Evolutionary conservation across 2,888 invertebrate genomes (phyloP).

Genomic region (Apotomis turbidana): DNA sequence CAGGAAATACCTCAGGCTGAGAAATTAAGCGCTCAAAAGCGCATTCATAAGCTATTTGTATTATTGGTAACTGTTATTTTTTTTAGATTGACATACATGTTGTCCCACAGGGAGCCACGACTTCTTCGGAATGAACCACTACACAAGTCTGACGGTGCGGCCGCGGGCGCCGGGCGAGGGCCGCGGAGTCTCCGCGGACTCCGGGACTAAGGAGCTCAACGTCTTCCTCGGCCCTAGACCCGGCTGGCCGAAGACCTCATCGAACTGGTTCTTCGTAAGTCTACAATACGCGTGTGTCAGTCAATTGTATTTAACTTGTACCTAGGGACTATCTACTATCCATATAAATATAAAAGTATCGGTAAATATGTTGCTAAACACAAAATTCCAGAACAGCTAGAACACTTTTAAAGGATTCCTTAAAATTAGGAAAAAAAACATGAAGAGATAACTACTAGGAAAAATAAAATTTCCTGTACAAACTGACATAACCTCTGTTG

Average conservation of each 20-base stretch:
- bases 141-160: constrained; percentile 51
- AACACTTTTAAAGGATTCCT: too few relatives aligned
- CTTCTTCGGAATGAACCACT: constrained; percentile 53
- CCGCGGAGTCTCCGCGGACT: constrained; percentile 46
- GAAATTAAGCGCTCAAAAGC: too few relatives aligned
- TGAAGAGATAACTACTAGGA: too few relatives aligned
- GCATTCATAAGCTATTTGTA: too few relatives aligned
- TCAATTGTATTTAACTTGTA: constrained; percentile 30
- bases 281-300: not conserved
- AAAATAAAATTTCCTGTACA: too few relatives aligned
- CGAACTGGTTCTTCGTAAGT: constrained; percentile 46
- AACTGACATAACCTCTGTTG: too few relatives aligned
- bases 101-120: constrained; percentile 49
- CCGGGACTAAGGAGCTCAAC: constrained; percentile 45
- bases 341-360: not conserved
- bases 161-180: constrained; percentile 51
- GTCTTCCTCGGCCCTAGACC: constrained; percentile 44
- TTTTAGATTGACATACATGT: too few relatives aligned
- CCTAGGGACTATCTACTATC: too few relatives aligned
- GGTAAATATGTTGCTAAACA: not conserved
- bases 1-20: too few relatives aligned
- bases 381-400: too few relatives aligned
- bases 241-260: constrained; percentile 40
- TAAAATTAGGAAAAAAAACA: too few relatives aligned
- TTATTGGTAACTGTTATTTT: too few relatives aligned